These are phyloP conservation scores for Felis chaus DNA, from an alignment of 2,113 vertebrate species.

Conservation along the genomic window DNA sequence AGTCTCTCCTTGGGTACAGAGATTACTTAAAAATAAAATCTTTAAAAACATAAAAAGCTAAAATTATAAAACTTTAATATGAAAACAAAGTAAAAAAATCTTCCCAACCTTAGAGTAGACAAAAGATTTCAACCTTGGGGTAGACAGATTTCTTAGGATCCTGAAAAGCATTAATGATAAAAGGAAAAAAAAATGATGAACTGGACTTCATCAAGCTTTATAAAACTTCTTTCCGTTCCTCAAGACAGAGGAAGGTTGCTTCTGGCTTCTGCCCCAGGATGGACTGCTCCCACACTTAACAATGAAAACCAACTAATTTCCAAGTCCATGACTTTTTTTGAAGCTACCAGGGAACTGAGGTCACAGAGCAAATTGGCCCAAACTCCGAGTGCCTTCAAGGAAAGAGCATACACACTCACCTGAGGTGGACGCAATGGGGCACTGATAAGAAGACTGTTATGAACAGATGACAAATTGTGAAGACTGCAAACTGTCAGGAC, in stretches of 20 bases:
- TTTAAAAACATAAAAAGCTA: neutral
- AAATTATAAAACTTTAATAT: neutral
- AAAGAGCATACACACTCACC: neutral
- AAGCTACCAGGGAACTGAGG: neutral
- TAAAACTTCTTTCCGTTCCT: neutral
- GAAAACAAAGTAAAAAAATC: neutral
- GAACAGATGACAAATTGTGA: neutral
- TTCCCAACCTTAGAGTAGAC: neutral
- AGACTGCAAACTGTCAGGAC: neutral
- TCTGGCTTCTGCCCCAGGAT: neutral
- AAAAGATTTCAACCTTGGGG: neutral
- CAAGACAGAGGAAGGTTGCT: neutral
- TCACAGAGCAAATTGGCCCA: neutral
- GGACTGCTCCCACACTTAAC: neutral
- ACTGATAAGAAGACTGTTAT: neutral
- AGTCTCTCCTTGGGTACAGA: neutral
- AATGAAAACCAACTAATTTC: neutral
- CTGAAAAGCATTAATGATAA: neutral
- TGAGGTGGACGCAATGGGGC: no score
- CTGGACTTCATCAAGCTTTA: neutral
- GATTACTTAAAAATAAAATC: neutral
- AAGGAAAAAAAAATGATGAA: neutral
- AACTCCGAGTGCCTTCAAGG: neutral
- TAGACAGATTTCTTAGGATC: neutral
- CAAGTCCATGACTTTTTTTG: neutral